Conservation (phyloP, 2,888 invertebrate genomes). For the Kryphioiulus occultus region DNA sequence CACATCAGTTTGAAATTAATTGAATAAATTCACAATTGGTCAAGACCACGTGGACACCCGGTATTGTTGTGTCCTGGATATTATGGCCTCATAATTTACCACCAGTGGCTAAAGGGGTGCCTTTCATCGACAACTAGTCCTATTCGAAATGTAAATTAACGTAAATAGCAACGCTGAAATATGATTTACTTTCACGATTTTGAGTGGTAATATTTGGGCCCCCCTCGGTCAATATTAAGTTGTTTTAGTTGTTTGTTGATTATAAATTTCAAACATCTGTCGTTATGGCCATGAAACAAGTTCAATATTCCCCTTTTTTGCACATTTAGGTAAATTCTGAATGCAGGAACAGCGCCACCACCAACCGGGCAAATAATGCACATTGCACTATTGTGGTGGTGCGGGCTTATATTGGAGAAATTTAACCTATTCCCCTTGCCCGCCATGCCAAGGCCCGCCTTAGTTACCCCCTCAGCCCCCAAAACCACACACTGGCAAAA, state of each 20-base stretch:
- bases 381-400: conserved; percentile 16
- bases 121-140: background rate
- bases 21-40: no score
- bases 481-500: background rate
- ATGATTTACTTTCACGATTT: conserved; percentile 18
- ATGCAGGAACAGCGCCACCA: background rate
- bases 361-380: background rate
- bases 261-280: background rate
- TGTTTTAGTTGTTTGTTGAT: background rate
- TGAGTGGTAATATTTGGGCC: background rate
- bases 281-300: background rate
- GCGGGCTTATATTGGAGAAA: background rate
- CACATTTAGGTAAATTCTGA: background rate
- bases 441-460: background rate
- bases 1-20: no score
- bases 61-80: background rate
- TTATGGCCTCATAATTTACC: conserved; percentile 11
- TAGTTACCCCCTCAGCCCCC: background rate
- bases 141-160: background rate
- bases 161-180: background rate
- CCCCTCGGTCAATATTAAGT: background rate
- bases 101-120: conserved; percentile 12
- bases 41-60: no score
- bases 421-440: background rate
- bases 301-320: background rate